Percentiles rank a stretch among this genome's conserved stretches.
Conservation (phyloP, 2,113 vertebrate genomes). For the Meleagris gallopavo region DNA sequence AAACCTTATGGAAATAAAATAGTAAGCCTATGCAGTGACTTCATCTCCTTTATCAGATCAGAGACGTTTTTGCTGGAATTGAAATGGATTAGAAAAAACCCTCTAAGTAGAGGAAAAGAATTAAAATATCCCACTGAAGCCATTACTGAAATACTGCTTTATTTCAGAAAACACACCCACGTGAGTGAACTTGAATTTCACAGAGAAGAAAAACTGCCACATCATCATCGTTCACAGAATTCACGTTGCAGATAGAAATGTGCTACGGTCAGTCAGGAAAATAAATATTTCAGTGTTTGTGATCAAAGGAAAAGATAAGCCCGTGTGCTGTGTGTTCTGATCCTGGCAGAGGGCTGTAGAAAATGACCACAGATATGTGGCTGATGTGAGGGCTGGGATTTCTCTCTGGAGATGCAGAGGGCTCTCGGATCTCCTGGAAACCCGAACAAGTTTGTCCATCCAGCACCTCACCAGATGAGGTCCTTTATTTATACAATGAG, state of each 20-base stretch:
- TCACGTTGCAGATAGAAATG: background rate
- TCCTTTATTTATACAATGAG: background rate
- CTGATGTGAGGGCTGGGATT: slow-evolving; percentile 23
- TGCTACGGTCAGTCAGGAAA: background rate
- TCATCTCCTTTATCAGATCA: slow-evolving; percentile 77
- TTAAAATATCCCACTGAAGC: slow-evolving; percentile 32
- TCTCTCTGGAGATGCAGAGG: slow-evolving; percentile 44
- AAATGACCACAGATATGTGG: background rate
- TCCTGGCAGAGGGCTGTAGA: background rate
- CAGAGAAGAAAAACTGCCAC: background rate
- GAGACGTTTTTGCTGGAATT: slow-evolving; percentile 58
- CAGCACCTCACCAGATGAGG: slow-evolving; percentile 28
- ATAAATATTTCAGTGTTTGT: background rate
- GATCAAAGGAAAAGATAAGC: background rate
- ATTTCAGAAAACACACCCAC: background rate
- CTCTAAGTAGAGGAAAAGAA: slow-evolving; percentile 33
- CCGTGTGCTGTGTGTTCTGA: background rate
- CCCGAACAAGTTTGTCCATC: background rate
- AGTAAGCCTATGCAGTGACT: slow-evolving; percentile 63
- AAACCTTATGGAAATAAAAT: slow-evolving; percentile 47
- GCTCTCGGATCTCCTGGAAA: background rate
- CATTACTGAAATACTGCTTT: background rate
- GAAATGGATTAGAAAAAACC: background rate
- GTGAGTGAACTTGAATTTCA: background rate
- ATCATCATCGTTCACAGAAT: background rate